Conservation (phyloP, 2,888 invertebrate genomes). For the Drosophila formosana region DNA sequence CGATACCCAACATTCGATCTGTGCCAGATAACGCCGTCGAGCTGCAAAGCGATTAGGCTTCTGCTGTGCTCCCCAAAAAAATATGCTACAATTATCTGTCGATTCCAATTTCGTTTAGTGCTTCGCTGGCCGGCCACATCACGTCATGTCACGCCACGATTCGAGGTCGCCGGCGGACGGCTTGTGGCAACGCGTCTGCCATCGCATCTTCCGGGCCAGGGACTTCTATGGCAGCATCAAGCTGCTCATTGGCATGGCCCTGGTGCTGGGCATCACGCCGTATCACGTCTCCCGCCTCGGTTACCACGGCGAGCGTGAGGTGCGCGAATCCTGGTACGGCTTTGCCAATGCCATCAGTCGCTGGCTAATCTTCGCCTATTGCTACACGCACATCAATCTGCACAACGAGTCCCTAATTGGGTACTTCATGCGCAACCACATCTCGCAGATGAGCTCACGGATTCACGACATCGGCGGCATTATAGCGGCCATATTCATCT, state of each 20-base stretch:
- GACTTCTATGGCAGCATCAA: conserved; percentile 59
- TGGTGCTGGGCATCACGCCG: conserved; percentile 62
- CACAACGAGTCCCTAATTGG: conserved; percentile 62
- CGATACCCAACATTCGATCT: conserved; percentile 32
- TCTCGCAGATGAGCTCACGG: conserved; percentile 50
- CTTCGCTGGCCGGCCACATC: neutral
- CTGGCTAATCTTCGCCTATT: conserved; percentile 65
- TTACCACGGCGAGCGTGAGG: conserved; percentile 11
- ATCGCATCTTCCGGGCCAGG: conserved; percentile 30
- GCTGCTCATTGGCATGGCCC: conserved; percentile 41
- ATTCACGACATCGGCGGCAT: conserved; percentile 57
- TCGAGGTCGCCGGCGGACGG: neutral
- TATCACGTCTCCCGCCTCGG: conserved; percentile 38
- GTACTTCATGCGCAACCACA: conserved; percentile 58
- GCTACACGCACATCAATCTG: conserved; percentile 41
- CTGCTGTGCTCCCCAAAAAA: conserved; percentile 9
- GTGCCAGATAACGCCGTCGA: conserved; percentile 42
- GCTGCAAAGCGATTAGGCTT: conserved; percentile 27
- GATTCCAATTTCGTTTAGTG: conserved; percentile 31
- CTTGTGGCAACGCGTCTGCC: conserved; percentile 22
- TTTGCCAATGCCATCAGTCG: conserved; percentile 64
- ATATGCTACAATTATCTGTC: conserved; percentile 18
- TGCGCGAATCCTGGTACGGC: conserved; percentile 59
- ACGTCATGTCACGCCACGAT: conserved; percentile 39
- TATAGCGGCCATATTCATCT: conserved; percentile 43